Conservation (phyloP, 2,888 invertebrate genomes). For the Eupithecia subfuscata region DNA sequence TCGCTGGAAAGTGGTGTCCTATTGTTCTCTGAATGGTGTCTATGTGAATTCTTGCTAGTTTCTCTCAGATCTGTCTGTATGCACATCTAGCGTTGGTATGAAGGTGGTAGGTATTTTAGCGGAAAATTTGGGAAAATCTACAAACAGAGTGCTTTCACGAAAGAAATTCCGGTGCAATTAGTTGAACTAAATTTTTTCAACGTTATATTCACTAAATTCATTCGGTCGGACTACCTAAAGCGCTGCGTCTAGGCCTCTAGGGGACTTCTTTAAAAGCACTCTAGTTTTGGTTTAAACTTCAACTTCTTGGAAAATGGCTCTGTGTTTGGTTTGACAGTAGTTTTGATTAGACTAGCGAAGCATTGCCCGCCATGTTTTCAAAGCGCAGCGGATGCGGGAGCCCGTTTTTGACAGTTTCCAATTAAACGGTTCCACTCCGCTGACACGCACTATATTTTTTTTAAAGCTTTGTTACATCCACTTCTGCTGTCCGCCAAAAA, state of each 20-base stretch:
- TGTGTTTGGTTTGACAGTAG: neutral
- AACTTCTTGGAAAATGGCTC: neutral
- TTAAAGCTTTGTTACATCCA: neutral
- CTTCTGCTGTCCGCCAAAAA: neutral
- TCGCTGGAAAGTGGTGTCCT: slow-evolving; percentile 37
- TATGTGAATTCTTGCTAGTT: slow-evolving; percentile 50
- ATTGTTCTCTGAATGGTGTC: slow-evolving; percentile 52
- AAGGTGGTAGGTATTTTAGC: neutral
- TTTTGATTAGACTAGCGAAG: neutral
- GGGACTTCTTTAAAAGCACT: too few species aligned
- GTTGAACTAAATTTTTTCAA: too few species aligned
- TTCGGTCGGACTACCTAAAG: too few species aligned
- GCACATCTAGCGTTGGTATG: slow-evolving; percentile 28
- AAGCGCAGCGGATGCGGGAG: neutral
- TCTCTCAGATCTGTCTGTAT: slow-evolving; percentile 21
- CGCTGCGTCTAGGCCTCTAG: too few species aligned
- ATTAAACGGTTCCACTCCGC: neutral
- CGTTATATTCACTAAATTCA: too few species aligned
- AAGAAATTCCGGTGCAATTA: too few species aligned
- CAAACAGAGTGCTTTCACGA: too few species aligned
- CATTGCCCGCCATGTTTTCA: too few species aligned
- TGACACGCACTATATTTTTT: neutral
- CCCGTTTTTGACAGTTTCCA: neutral
- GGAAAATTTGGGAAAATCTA: neutral
- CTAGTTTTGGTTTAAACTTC: neutral